A percentile compares a stretch with the other conserved stretches of the same genome.
Conservation (phyloP, 2,113 vertebrate species). For the Gadus chalcogrammus region DNA sequence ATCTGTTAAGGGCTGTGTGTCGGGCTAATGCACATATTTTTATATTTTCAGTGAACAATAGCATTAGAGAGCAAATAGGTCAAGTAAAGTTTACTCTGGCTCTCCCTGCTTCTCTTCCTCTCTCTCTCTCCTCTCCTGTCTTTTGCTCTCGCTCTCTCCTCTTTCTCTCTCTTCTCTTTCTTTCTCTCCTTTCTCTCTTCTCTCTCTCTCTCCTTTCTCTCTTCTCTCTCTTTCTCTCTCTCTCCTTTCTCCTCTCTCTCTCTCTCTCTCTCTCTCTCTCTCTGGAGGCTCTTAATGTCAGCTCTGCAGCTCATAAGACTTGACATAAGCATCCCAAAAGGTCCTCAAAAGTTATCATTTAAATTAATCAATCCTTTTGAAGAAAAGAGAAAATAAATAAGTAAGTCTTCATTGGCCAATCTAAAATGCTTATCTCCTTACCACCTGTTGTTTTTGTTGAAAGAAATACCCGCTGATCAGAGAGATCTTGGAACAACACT, state of each 20-base stretch:
- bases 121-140: no score
- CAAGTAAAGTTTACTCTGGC: slow-evolving; percentile 10
- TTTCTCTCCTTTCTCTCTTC: no score
- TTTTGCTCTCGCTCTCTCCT: no score
- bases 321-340: no score
- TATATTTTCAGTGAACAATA: background rate
- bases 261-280: no score
- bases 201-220: no score
- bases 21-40: slow-evolving; percentile 7
- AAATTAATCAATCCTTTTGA: slow-evolving; percentile 23
- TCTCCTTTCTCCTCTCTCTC: no score
- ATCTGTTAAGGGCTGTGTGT: slow-evolving; percentile 45
- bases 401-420: slow-evolving; percentile 18
- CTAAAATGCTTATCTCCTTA: slow-evolving; percentile 27
- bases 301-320: no score
- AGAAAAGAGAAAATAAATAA: slow-evolving; percentile 6
- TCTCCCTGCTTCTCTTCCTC: no score
- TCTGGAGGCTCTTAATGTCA: no score
- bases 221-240: no score
- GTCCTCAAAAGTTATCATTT: slow-evolving; percentile 47
- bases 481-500: slow-evolving; percentile 36
- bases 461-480: slow-evolving; percentile 43
- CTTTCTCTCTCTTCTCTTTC: no score
- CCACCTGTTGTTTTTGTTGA: slow-evolving; percentile 65
- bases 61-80: slow-evolving; percentile 5